Percentiles rank a stretch among this genome's conserved stretches.
These are phyloP conservation scores for Drosophila pseudoobscura DNA, from an alignment of 1,140 invertebrate species.

Conservation along the genomic window DNA sequence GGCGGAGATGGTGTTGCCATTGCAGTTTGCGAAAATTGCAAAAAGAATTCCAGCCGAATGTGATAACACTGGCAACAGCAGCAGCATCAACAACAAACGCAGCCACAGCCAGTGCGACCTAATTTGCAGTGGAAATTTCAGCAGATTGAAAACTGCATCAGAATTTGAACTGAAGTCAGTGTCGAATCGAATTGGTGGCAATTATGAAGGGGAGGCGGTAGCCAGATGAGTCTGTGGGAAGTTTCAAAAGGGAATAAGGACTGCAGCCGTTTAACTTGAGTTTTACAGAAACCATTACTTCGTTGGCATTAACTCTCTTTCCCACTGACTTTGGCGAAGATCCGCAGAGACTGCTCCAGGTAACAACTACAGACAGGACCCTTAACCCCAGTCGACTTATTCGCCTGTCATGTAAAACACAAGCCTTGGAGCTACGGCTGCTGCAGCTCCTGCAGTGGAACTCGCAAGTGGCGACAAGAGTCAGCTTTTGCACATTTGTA, in stretches of 20 bases:
- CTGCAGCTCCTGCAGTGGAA: conserved; percentile 12
- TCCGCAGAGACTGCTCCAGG: conserved; percentile 11
- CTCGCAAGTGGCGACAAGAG: conserved; percentile 68
- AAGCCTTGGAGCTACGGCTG: conserved; percentile 47
- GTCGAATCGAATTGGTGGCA: too few species aligned
- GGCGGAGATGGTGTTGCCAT: conserved; percentile 30
- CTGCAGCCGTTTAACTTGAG: too few species aligned
- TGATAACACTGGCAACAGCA: conserved; percentile 59
- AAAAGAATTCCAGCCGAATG: conserved; percentile 64
- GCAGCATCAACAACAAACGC: conserved; percentile 24
- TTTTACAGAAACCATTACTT: too few species aligned
- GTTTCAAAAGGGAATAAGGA: too few species aligned
- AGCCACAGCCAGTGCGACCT: conserved; percentile 48
- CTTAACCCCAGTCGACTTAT: conserved; percentile 50
- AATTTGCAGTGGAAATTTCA: conserved; percentile 43
- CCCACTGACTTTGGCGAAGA: conserved; percentile 8
- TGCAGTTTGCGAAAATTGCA: conserved; percentile 47
- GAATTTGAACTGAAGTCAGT: too few species aligned
- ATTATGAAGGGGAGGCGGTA: too few species aligned
- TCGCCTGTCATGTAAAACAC: conserved; percentile 74
- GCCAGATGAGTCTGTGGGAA: too few species aligned
- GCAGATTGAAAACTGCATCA: conserved; percentile 20
- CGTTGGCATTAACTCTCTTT: neutral
- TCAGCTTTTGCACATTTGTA: conserved; percentile 68
- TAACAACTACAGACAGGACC: conserved; percentile 45